A percentile compares a stretch with the other conserved stretches of the same genome.
Conservation (phyloP, 2,888 invertebrate genomes). For the Melanostoma mellinum region DNA sequence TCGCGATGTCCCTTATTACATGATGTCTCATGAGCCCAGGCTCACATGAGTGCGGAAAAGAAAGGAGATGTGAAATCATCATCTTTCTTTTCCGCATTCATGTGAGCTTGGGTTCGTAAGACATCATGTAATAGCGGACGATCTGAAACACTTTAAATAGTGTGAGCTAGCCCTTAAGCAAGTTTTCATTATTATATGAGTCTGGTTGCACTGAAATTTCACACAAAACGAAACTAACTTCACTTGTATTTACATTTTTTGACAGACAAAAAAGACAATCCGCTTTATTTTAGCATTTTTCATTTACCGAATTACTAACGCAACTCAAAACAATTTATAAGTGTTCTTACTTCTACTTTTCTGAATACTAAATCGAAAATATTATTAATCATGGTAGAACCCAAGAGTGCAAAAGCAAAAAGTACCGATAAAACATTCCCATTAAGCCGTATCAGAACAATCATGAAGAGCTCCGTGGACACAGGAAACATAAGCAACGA, state of each 20-base stretch:
- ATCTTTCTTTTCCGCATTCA: too few species aligned
- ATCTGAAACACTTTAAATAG: not conserved
- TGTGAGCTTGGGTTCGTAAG: too few species aligned
- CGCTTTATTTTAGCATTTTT: conserved; percentile 12
- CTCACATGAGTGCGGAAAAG: too few species aligned
- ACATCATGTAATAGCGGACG: too few species aligned
- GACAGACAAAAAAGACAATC: conserved; percentile 29
- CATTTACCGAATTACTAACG: not conserved
- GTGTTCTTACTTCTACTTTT: not conserved
- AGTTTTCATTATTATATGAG: not conserved
- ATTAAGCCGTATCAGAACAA: conserved; percentile 78
- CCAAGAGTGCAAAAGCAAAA: conserved; percentile 48
- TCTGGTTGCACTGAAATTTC: conserved; percentile 19
- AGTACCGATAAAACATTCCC: conserved; percentile 77
- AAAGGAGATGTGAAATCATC: too few species aligned
- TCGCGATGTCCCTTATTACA: too few species aligned
- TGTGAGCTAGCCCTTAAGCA: not conserved
- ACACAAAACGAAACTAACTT: conserved; percentile 19
- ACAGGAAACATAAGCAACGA: conserved; percentile 79
- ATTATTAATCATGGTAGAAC: conserved; percentile 51
- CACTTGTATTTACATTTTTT: conserved; percentile 41
- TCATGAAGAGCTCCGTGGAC: conserved; percentile 81
- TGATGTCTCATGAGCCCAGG: too few species aligned
- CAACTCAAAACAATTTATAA: too few species aligned
- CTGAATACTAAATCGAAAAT: not conserved